Conservation (phyloP, 2,888 invertebrate genomes). For the Netelia inedita region DNA sequence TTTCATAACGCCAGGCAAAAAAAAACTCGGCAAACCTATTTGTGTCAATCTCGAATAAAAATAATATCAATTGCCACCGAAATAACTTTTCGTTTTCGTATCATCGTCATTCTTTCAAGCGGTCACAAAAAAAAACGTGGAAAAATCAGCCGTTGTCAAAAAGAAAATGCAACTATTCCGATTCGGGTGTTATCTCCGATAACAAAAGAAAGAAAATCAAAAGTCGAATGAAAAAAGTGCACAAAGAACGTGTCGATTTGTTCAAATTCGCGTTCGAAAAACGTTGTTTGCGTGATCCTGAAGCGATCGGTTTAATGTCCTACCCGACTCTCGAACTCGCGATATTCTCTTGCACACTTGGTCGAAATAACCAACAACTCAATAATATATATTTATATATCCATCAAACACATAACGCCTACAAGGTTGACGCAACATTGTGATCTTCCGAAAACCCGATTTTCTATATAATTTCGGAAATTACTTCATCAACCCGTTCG, state of each 20-base stretch:
- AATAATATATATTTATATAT: background rate
- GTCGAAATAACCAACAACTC: background rate
- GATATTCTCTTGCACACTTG: background rate
- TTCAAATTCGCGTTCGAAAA: background rate
- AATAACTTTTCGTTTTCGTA: slow-evolving; percentile 38
- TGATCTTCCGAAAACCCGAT: background rate
- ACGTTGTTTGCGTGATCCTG: background rate
- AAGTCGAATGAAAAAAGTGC: background rate
- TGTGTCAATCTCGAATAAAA: slow-evolving; percentile 3
- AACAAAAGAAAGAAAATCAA: background rate
- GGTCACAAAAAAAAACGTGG: slow-evolving; percentile 8
- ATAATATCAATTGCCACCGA: slow-evolving; percentile 16
- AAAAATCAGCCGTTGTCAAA: slow-evolving; percentile 42
- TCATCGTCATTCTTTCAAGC: slow-evolving; percentile 31
- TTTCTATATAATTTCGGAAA: background rate
- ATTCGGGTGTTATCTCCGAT: too few relatives aligned
- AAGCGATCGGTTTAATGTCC: background rate
- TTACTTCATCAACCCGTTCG: background rate
- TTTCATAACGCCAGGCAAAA: slow-evolving; percentile 1
- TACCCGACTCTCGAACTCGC: background rate
- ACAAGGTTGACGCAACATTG: slow-evolving; percentile 6
- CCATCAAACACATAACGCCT: slow-evolving; percentile 3
- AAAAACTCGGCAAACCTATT: background rate
- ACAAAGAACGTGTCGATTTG: background rate
- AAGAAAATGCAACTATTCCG: background rate